Evolutionary conservation across 2,888 invertebrate species (phyloP), one percentile per base, ranked within the genome.

Genomic region (Pedicia rivosa): DNA sequence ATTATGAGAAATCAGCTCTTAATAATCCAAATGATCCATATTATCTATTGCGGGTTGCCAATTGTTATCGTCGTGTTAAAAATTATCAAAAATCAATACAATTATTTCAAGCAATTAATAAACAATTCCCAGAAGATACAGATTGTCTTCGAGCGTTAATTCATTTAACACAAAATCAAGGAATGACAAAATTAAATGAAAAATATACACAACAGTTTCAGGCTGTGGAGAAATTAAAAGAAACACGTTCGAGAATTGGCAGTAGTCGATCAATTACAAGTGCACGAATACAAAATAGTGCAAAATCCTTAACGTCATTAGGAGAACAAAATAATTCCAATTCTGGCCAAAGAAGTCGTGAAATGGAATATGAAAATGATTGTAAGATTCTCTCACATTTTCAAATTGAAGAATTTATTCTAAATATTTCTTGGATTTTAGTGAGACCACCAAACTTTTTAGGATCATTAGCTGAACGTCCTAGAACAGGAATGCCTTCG

Each of bases 71-170:
- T 27, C 68, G 86, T 46, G 78, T 78, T 38, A 88, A 88, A 19
- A 78, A 68, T 39, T 59, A 68, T 36, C 67, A 68, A 43, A 63
- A 63, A 44, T 61, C 61, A 43, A 41, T 62, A 39, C 53, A 52
- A 32, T 51, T 62, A 46, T 61, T 61, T 35, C 57, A 59, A 41
- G 55, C 57, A 33, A 61, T 95, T 50, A 83, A 94, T 53, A 67
- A 73, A 14, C 74, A 77, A 46, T 97, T 97, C 58, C 97, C 97
- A 0, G 92, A 95, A 43, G 94, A 95, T 57, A 71, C 86, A 2
- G 91, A 92, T 54, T 95, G 95, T 73, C 59, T 95, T 81, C 78
- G 59, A 59, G 74, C 62, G 1, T 39, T 62, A 10, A 52, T 61
- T 39, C 59, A 62, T 43, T 55, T 54, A 3, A 58, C 60, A n/a